Conservation (phyloP, 2,113 vertebrate species). For the Thymallus thymallus region DNA sequence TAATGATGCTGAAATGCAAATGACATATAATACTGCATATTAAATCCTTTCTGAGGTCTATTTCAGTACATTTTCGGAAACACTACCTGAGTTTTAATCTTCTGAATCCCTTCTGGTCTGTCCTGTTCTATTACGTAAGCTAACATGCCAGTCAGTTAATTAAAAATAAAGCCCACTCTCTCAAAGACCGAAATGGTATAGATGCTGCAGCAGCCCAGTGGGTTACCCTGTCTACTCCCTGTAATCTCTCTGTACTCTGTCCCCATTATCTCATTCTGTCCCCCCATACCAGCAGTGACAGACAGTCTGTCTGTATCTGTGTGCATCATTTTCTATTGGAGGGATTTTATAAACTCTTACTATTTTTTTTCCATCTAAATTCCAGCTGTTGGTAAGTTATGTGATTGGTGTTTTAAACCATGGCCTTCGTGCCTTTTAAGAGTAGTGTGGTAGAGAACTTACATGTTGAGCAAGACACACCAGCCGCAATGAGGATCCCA, state of each 20-base stretch:
- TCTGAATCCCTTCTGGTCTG: slow-evolving; percentile 42
- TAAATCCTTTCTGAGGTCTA: not conserved
- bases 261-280: too few relatives aligned
- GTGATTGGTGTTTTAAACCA: not conserved
- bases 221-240: not conserved
- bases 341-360: too few relatives aligned
- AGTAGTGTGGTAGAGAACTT: slow-evolving; percentile 65
- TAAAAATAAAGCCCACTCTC: slow-evolving; percentile 56
- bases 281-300: too few relatives aligned
- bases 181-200: not conserved
- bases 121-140: slow-evolving; percentile 38
- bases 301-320: too few relatives aligned
- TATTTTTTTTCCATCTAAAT: too few relatives aligned
- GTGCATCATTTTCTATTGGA: too few relatives aligned
- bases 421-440: not conserved
- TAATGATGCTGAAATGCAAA: slow-evolving; percentile 31
- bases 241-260: not conserved
- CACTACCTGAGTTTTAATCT: slow-evolving; percentile 59
- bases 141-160: slow-evolving; percentile 66
- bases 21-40: slow-evolving; percentile 39
- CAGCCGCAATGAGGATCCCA: slow-evolving; percentile 94
- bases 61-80: slow-evolving; percentile 48
- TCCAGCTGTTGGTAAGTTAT: too few relatives aligned
- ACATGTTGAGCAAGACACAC: slow-evolving; percentile 92
- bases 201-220: not conserved